A percentile compares a stretch with the other conserved stretches of the same genome.
Conservation (phyloP, 2,888 invertebrate species). For the Scotopteryx bipunctaria region DNA sequence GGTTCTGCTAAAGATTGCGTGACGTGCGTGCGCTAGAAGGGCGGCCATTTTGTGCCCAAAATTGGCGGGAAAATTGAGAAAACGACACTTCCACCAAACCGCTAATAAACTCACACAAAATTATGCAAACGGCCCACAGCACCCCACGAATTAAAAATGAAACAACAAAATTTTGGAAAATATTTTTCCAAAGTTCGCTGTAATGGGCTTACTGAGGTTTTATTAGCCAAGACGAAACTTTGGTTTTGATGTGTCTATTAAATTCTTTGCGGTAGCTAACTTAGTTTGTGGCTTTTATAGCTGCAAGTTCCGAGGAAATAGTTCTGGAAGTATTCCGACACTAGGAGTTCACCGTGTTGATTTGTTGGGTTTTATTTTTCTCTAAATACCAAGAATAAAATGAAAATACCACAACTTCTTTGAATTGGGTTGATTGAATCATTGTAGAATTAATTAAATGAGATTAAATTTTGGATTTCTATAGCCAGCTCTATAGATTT, state of each 20-base stretch:
- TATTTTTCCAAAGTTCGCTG: conserved; percentile 48
- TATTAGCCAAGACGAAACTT: conserved; percentile 54
- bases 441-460: no score
- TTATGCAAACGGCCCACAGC: conserved; percentile 60
- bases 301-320: conserved; percentile 47
- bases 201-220: conserved; percentile 51
- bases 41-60: conserved; percentile 75
- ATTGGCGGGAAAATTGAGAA: conserved; percentile 78
- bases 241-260: conserved; percentile 65
- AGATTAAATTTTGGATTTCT: no score
- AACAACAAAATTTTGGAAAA: conserved; percentile 50
- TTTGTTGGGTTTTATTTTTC: conserved; percentile 26
- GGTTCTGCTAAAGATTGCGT: conserved; percentile 55
- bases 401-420: no score
- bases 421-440: no score
- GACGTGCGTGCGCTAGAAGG: conserved; percentile 63
- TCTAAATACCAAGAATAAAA: no score
- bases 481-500: no score
- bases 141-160: conserved; percentile 58
- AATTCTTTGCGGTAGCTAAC: conserved; percentile 58
- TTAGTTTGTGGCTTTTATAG: conserved; percentile 42
- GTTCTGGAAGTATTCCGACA: conserved; percentile 46
- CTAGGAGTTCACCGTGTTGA: conserved; percentile 40
- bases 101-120: conserved; percentile 54
- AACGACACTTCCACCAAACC: conserved; percentile 69